phyloP scores from a whole-genome alignment of 2,888 invertebrate genomes.

The Bimastos eiseni region DNA sequence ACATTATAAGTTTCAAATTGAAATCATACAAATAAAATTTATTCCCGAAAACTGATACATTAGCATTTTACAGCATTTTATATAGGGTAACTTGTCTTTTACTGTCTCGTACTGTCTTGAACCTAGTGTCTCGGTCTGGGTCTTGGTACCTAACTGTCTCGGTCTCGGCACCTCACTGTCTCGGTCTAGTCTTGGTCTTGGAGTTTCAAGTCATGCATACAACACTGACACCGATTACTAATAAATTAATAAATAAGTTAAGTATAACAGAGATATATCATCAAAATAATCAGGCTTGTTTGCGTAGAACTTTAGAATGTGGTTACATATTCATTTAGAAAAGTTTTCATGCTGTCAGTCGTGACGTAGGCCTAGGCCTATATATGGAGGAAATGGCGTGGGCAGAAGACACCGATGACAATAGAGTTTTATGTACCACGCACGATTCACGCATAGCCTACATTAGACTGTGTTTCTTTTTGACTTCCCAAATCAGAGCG shows the following conservation, averaged over 20 bases:
- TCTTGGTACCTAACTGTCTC: too few species aligned
- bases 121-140: too few species aligned
- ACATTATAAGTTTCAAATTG: too few species aligned
- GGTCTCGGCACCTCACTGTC: too few species aligned
- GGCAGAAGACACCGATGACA: background rate
- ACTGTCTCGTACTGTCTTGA: too few species aligned
- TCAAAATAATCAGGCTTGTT: background rate
- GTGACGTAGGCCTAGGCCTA: too few species aligned
- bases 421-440: background rate
- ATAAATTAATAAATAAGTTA: background rate
- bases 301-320: background rate
- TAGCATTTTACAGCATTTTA: too few species aligned
- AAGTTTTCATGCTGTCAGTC: background rate
- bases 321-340: slow-evolving; percentile 5
- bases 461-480: background rate
- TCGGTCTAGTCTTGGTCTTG: too few species aligned
- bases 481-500: background rate
- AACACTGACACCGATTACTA: background rate
- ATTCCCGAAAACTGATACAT: too few species aligned
- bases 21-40: too few species aligned
- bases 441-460: background rate
- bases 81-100: too few species aligned
- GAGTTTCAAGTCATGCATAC: too few species aligned
- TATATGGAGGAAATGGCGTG: background rate
- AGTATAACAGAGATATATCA: background rate